Base-by-base conservation (phyloP, 2,113 vertebrate species). In the Dolichotis patagonum region DNA sequence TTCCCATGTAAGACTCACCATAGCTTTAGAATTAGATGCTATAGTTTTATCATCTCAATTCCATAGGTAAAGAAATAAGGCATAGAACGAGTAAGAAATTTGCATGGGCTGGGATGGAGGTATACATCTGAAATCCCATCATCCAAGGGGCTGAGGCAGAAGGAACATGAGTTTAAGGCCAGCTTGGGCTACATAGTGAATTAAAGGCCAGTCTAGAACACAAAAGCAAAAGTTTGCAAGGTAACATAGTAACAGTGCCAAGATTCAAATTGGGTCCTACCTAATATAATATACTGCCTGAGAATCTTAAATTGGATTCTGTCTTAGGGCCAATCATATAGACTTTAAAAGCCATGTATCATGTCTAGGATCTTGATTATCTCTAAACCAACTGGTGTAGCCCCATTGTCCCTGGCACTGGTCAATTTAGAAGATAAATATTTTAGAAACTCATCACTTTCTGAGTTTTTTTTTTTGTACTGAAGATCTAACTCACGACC, bases 251-350 rank as follows among this genome's bases (percentile, higher is more conserved):
- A 96, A n/a, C 71, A 94, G 62, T 92, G 62, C 82, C 38, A 81
- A 43, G 41, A 83, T 95, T 90, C n/a, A 94, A 32, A 81, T 60
- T 90, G 49, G 2, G 2, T 90, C 52, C 93, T 96, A 80, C 24
- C 6, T 78, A 2, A 62, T 73, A 22, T 90, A 32, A 30, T 19
- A 22, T 90, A 54, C n/a, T 86, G 16, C 89, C 43, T 96, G 28
- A 88, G 83, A 93, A 71, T 96, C 80, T 86, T 90, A 91, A 91
- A 49, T 91, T 93, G 89, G 56, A 43, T 93, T 13, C 52, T 85
- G 7, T 77, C 26, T 90, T 62, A 90, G 32, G 67, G 52, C 38
- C 41, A 71, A 11, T 7, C 43, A 0, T 38, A 13, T 41, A 75
- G 63, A 85, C 88, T 41, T 84, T 87, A 92, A 92, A 71, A 90